Base-by-base conservation (phyloP, 2,113 vertebrate genomes). In the Cyphomyrus plagiostoma region DNA sequence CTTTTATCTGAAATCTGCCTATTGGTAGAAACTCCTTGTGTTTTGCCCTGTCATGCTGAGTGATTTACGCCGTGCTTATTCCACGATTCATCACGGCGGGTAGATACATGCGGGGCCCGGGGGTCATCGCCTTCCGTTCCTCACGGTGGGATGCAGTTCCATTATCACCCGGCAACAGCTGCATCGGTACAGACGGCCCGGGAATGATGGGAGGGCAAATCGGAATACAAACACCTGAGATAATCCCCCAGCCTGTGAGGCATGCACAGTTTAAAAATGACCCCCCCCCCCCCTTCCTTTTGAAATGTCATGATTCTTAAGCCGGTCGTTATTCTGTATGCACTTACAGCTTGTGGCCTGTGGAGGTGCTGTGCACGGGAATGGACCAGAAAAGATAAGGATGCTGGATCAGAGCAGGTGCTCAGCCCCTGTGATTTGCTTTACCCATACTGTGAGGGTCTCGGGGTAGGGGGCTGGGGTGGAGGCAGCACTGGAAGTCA, bases 11-110 rank as follows among this genome's bases (percentile, higher is more conserved):
- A 66, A 26, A 88, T 49, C 45, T 19, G 46, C 66, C 88, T 30
- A 6, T 77, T 42, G n/a, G 11, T 4, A 6, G 8, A 70, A 42
- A n/a, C 70, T 52, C 46, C 23, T 84, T 39, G 35, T 10, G 70
- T 45, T 88, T 35, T 23, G 15, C 58, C 66, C 17, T 50, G 88
- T 50, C 62, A 50, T 42, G 46, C 46, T 46, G 84, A 30, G 45
- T 46, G 52, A 87, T 87, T 87, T 56, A 87, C 50, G 26, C 10
- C 10, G 26, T 70, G 39, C n/a, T 89, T 83, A 77, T 80, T 74
- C 62, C 23, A 30, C 13, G 35, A 88, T 88, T 70, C 39, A 56
- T 70, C 35, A 70, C 21, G 6, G 42, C 21, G 30, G 42, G 23
- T 13, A 8, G 35, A 35, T 53, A 2, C 4, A 4, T 48, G 21